Evolutionary conservation across 2,888 invertebrate genomes (phyloP).

Genomic region (Andrena marginata): DNA sequence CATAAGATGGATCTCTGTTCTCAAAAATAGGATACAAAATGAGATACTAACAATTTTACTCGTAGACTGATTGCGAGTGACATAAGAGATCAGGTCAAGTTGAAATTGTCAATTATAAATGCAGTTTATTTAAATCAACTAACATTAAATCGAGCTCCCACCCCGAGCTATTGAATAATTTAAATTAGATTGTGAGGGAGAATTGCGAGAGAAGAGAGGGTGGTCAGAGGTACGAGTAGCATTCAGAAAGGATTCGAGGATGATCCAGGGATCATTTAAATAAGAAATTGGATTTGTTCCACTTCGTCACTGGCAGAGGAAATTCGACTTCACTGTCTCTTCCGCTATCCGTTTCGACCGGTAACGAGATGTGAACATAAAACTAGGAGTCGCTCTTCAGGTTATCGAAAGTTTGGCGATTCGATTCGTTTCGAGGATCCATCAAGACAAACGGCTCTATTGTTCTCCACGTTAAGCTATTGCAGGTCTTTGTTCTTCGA

Average conservation of each 20-base stretch:
- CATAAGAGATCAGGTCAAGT: neutral
- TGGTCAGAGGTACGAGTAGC: neutral
- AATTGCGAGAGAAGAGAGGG: neutral
- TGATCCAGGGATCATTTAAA: slow-evolving; percentile 18
- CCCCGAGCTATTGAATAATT: slow-evolving; percentile 51
- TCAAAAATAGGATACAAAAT: too few species aligned
- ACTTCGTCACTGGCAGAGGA: neutral
- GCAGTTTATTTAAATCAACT: slow-evolving; percentile 26
- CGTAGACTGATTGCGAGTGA: too few species aligned
- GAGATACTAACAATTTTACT: too few species aligned
- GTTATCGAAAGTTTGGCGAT: slow-evolving; percentile 41
- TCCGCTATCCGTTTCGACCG: neutral
- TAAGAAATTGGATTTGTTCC: neutral
- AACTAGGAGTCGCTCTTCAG: slow-evolving; percentile 10
- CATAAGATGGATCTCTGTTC: too few species aligned
- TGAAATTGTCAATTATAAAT: neutral
- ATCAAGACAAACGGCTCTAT: slow-evolving; percentile 70
- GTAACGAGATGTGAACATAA: neutral
- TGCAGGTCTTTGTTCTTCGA: slow-evolving; percentile 67
- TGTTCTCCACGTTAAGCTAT: slow-evolving; percentile 70
- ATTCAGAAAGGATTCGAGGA: neutral
- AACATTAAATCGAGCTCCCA: slow-evolving; percentile 16
- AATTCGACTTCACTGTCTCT: neutral
- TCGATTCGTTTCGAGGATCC: slow-evolving; percentile 51
- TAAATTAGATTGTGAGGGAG: slow-evolving; percentile 17